Conservation (phyloP, 2,888 invertebrate genomes). For the Philopedon plagiatum region DNA sequence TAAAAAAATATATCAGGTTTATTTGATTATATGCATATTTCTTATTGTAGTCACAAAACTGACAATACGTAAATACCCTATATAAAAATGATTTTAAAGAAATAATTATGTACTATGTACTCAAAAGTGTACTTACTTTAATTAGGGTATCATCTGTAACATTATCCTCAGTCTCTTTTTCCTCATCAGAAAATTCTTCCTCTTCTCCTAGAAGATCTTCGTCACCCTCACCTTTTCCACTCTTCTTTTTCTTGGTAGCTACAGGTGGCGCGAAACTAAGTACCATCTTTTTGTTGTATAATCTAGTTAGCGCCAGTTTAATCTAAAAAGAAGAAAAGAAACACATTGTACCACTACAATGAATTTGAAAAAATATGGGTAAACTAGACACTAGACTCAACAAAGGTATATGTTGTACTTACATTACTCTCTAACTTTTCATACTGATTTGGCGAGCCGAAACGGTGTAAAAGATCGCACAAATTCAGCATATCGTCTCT, state of each 20-base stretch:
- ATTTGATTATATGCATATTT: no score
- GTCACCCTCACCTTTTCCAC: constrained; percentile 62
- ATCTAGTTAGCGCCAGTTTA: constrained; percentile 93
- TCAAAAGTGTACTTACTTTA: constrained; percentile 72
- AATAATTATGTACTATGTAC: constrained; percentile 3
- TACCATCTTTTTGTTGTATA: constrained; percentile 89
- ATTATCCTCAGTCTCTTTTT: constrained; percentile 72
- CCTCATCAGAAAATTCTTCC: constrained; percentile 63
- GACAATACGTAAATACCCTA: no score
- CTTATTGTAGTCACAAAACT: no score
- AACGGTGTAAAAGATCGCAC: constrained; percentile 89
- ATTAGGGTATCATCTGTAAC: constrained; percentile 84
- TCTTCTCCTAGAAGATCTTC: constrained; percentile 64
- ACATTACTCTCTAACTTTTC: constrained; percentile 81
- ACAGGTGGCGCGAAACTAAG: constrained; percentile 83
- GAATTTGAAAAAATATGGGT: no score
- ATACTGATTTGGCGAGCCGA: constrained; percentile 81
- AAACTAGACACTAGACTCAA: no score
- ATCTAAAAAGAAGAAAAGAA: no score
- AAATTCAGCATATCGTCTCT: constrained; percentile 94
- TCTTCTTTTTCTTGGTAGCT: constrained; percentile 74
- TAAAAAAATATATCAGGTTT: no score
- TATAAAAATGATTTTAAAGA: no score
- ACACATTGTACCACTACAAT: no score
- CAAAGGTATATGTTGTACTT: no score